Evolutionary conservation across 2,888 invertebrate species (phyloP).

Genomic region (Drosophila borealis): DNA sequence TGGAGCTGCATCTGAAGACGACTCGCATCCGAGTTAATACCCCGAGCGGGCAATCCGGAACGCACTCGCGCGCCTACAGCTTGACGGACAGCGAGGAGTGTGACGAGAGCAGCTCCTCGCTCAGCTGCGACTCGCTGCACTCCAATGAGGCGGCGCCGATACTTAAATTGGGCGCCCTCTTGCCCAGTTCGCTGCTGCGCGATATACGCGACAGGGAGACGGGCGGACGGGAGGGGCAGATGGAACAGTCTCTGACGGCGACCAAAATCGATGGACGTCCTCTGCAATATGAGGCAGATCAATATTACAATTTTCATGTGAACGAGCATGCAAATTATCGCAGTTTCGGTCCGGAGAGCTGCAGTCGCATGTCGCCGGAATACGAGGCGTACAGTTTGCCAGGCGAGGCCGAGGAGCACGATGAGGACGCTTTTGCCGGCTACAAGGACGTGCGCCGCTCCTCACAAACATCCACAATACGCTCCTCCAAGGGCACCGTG

Average conservation of each 20-base stretch:
- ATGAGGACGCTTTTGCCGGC: constrained; percentile 91
- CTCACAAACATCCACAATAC: constrained; percentile 88
- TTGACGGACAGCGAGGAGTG: constrained; percentile 87
- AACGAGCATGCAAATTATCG: constrained; percentile 87
- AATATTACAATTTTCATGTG: constrained; percentile 93
- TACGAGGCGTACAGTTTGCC: constrained; percentile 19
- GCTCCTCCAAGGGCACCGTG: constrained; percentile 96
- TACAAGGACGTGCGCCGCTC: constrained; percentile 89
- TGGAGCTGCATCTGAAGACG: constrained; percentile 84
- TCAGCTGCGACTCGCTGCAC: constrained; percentile 93
- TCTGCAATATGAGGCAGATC: constrained; percentile 89
- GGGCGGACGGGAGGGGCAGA: not conserved
- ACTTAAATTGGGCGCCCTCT: constrained; percentile 56
- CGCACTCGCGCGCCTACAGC: constrained; percentile 85
- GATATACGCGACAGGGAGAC: constrained; percentile 89
- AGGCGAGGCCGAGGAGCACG: constrained; percentile 7
- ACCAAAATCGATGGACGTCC: constrained; percentile 81
- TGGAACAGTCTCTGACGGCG: constrained; percentile 48
- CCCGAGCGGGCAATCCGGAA: constrained; percentile 85
- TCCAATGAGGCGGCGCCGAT: constrained; percentile 87
- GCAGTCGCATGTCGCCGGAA: constrained; percentile 17
- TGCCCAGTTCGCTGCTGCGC: constrained; percentile 88
- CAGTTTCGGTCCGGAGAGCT: constrained; percentile 54
- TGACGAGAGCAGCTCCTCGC: constrained; percentile 88
- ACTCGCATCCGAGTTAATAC: constrained; percentile 77